phyloP scores from a whole-genome alignment of 2,797 vertebrate genomes.

The Taeniopygia guttata region DNA sequence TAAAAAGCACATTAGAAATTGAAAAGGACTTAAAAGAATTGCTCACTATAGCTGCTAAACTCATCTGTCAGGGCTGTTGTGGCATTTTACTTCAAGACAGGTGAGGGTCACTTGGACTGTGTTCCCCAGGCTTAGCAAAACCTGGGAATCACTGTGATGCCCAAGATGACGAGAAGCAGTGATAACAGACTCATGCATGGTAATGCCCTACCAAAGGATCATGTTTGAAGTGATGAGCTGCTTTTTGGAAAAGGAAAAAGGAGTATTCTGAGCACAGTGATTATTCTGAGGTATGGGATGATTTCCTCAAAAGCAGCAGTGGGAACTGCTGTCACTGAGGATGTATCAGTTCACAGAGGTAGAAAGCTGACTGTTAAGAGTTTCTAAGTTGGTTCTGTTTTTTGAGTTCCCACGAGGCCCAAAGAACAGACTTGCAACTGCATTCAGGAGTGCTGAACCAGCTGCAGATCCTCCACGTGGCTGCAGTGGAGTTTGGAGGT shows the following conservation, averaged over 20 bases:
- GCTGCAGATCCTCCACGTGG: not conserved
- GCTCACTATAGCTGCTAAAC: not conserved
- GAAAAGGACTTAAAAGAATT: not conserved
- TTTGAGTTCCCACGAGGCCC: not conserved
- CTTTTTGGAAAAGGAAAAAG: not conserved
- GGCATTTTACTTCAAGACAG: not conserved
- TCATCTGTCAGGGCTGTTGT: not conserved
- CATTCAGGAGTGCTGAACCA: not conserved
- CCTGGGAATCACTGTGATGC: not conserved
- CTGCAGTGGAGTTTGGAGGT: not conserved
- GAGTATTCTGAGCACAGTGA: not conserved
- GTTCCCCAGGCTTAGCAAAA: not conserved
- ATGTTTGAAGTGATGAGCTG: not conserved
- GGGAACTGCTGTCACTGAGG: not conserved
- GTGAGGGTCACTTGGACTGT: not conserved
- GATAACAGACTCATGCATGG: not conserved
- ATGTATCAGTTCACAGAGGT: not conserved
- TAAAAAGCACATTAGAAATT: not conserved
- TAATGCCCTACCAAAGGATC: not conserved
- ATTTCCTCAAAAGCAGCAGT: not conserved
- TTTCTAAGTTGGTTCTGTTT: not conserved
- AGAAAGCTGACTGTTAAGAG: not conserved
- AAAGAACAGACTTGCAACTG: not conserved
- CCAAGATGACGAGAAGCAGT: not conserved
- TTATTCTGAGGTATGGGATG: not conserved